Evolutionary conservation across 2,113 vertebrate species (phyloP).

Genomic region (Xenopus borealis): DNA sequence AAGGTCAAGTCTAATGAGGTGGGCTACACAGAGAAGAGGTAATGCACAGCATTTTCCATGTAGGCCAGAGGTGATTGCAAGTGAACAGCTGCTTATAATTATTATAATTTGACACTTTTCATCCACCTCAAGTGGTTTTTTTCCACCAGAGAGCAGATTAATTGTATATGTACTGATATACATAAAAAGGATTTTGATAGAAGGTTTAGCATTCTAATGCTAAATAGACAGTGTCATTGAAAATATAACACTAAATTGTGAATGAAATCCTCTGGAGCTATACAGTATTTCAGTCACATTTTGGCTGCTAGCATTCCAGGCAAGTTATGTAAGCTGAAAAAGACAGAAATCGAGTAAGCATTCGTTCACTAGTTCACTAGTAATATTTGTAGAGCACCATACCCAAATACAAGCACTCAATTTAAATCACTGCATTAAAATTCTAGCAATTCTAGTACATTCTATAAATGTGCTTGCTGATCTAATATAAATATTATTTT

Average conservation of each 20-base stretch:
- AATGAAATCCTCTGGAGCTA: slow-evolving; percentile 66
- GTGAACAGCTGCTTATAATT: slow-evolving; percentile 77
- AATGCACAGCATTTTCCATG: slow-evolving; percentile 67
- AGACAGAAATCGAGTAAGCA: neutral
- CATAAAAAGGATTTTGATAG: slow-evolving; percentile 73
- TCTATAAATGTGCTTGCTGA: too few relatives aligned
- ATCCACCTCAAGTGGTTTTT: slow-evolving; percentile 71
- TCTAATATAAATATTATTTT: slow-evolving; percentile 27
- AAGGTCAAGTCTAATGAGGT: slow-evolving; percentile 81
- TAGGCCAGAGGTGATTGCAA: slow-evolving; percentile 74
- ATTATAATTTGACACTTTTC: slow-evolving; percentile 74
- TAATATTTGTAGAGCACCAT: too few relatives aligned
- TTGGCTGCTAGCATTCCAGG: slow-evolving; percentile 7
- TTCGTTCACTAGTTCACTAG: too few relatives aligned
- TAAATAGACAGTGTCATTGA: slow-evolving; percentile 70
- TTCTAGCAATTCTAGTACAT: too few relatives aligned
- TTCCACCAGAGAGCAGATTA: slow-evolving; percentile 74
- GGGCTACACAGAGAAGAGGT: slow-evolving; percentile 70
- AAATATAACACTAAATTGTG: slow-evolving; percentile 74
- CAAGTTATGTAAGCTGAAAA: neutral
- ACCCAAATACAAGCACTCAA: too few relatives aligned
- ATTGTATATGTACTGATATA: slow-evolving; percentile 79
- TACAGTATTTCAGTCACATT: slow-evolving; percentile 48
- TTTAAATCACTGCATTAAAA: too few relatives aligned
- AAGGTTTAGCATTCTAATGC: slow-evolving; percentile 73